Percentiles rank a stretch among this genome's conserved stretches.
These are phyloP conservation scores for Rhagoletis zephyria DNA, from an alignment of 1,140 invertebrate species.

Conservation along the genomic window DNA sequence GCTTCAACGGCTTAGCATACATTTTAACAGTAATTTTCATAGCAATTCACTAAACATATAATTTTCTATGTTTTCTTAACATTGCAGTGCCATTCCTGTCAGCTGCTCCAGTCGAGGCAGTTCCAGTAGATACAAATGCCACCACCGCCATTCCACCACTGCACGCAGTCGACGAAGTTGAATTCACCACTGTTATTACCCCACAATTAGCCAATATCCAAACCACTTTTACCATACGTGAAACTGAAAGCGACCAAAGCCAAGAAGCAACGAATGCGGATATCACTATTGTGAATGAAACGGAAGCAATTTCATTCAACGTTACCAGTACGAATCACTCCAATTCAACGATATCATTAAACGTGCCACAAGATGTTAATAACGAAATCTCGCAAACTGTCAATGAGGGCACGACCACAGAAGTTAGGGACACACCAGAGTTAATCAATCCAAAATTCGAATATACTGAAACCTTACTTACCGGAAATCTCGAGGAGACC, in stretches of 20 bases:
- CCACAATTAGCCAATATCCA: background rate
- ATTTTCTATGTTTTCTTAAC: background rate
- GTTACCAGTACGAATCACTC: background rate
- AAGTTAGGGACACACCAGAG: background rate
- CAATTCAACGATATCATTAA: background rate
- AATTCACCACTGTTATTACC: background rate
- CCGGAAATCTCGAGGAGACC: constrained; percentile 57
- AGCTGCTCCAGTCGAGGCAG: background rate
- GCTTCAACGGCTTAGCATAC: background rate
- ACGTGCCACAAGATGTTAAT: background rate
- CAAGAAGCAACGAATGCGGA: background rate
- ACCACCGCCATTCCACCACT: background rate
- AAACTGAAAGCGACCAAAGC: background rate
- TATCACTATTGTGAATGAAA: background rate
- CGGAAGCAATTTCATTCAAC: background rate
- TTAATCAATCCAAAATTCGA: constrained; percentile 18
- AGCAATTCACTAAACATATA: background rate
- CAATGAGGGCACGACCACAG: background rate
- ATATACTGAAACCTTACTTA: background rate
- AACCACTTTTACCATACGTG: background rate
- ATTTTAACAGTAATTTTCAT: background rate
- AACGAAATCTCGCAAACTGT: background rate
- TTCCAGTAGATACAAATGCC: constrained; percentile 6
- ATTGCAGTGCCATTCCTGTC: background rate
- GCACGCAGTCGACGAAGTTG: background rate